Percentiles rank a stretch among this genome's conserved stretches.
phyloP scores from a whole-genome alignment of 2,113 vertebrate genomes.

The Accipiter virgatus region DNA sequence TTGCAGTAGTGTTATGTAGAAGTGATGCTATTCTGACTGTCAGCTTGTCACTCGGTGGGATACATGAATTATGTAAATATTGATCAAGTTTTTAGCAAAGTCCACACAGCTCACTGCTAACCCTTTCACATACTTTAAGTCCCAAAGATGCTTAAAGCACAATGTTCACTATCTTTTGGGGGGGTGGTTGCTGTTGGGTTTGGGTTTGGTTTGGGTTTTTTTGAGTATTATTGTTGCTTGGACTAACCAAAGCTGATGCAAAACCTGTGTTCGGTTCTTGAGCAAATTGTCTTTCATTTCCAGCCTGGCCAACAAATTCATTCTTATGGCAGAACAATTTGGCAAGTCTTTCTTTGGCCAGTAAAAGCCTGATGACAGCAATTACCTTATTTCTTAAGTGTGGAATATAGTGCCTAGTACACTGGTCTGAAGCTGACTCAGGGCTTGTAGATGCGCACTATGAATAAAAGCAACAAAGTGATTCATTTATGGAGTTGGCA shows the following conservation, averaged over 20 bases:
- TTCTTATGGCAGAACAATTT: constrained; percentile 23
- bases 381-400: constrained; percentile 20
- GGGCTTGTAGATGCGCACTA: neutral
- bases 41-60: neutral
- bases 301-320: neutral
- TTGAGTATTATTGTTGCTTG: neutral
- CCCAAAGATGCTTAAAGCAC: neutral
- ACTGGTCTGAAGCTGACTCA: neutral
- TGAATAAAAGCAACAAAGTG: neutral
- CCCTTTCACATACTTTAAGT: neutral
- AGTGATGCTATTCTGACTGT: neutral
- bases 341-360: neutral
- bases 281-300: neutral
- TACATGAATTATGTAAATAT: constrained; percentile 26
- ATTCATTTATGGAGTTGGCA: neutral
- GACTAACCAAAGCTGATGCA: neutral
- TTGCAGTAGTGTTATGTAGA: constrained; percentile 24
- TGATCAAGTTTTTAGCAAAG: neutral
- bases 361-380: neutral
- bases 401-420: neutral
- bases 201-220: neutral
- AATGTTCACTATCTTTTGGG: neutral
- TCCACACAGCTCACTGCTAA: neutral
- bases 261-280: neutral
- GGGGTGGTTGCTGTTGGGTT: too few species aligned